Conservation (phyloP, 1,140 invertebrate species). For the Calephelis nemesis region DNA sequence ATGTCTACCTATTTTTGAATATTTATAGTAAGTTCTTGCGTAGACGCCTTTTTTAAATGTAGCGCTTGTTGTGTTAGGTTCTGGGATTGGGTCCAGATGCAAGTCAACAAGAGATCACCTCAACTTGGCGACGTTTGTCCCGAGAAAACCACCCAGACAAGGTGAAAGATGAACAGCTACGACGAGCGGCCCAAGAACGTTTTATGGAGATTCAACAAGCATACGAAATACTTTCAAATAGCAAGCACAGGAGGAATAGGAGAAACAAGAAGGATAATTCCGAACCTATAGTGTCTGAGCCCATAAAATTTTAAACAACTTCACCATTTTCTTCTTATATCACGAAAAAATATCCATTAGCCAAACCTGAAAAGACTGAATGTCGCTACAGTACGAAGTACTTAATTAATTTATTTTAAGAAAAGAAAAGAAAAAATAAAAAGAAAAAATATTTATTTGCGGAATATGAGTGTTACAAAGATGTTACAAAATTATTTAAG, state of each 20-base stretch:
- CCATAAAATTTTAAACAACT: conserved; percentile 16
- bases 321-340: not conserved
- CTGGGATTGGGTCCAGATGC: conserved; percentile 87
- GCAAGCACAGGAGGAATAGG: conserved; percentile 85
- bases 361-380: not conserved
- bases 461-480: no score
- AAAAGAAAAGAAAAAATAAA: no score
- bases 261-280: conserved; percentile 84
- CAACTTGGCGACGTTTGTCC: conserved; percentile 89
- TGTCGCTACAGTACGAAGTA: conserved; percentile 1
- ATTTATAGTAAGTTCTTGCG: no score
- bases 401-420: conserved; percentile 10
- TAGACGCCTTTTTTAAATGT: not conserved
- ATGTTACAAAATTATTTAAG: no score
- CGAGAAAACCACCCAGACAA: conserved; percentile 96
- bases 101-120: conserved; percentile 91
- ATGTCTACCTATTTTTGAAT: no score
- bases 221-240: conserved; percentile 93
- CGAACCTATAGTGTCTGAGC: conserved; percentile 27
- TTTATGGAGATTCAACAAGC: conserved; percentile 97
- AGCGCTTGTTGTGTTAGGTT: conserved; percentile 77
- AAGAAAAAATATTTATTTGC: no score
- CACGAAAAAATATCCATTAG: not conserved
- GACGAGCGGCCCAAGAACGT: conserved; percentile 86
- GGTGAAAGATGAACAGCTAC: conserved; percentile 85